These are phyloP conservation scores for Coptodon bakossiorum DNA, from an alignment of 2,113 vertebrate species.

Conservation along the genomic window DNA sequence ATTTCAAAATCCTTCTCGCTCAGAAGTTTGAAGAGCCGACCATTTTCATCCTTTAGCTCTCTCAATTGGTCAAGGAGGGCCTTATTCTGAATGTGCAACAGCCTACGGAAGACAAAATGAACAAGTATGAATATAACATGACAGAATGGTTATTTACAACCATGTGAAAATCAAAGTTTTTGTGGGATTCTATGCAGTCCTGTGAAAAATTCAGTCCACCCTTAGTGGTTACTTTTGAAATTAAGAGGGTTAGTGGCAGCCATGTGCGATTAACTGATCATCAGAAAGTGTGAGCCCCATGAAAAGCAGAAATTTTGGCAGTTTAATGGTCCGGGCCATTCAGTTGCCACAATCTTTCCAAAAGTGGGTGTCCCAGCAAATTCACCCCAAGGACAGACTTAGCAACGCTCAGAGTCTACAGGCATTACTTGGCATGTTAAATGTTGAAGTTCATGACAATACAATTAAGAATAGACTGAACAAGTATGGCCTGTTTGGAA, in stretches of 20 bases:
- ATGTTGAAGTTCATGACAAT: neutral
- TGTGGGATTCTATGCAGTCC: rapidly evolving
- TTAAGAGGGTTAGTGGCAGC: neutral
- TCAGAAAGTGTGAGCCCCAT: neutral
- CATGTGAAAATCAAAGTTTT: neutral
- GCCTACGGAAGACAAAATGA: neutral
- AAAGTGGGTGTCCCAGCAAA: neutral
- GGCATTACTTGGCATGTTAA: neutral
- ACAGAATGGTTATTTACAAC: neutral
- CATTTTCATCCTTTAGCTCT: constrained; percentile 83
- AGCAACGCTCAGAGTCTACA: neutral
- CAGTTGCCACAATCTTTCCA: neutral
- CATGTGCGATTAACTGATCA: neutral
- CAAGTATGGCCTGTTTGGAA: neutral
- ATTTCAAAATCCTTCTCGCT: constrained; percentile 89
- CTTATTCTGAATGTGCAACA: constrained; percentile 57
- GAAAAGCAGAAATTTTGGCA: neutral
- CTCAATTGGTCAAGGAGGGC: constrained; percentile 75
- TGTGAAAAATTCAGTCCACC: neutral
- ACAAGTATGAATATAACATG: neutral
- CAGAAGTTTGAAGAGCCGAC: constrained; percentile 82
- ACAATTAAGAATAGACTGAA: neutral
- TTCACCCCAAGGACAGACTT: neutral
- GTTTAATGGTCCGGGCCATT: neutral
- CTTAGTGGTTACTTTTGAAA: neutral